A percentile compares a stretch with the other conserved stretches of the same genome.
Evolutionary conservation across 2,113 vertebrate genomes (phyloP).

Genomic region (Butorides virescens): DNA sequence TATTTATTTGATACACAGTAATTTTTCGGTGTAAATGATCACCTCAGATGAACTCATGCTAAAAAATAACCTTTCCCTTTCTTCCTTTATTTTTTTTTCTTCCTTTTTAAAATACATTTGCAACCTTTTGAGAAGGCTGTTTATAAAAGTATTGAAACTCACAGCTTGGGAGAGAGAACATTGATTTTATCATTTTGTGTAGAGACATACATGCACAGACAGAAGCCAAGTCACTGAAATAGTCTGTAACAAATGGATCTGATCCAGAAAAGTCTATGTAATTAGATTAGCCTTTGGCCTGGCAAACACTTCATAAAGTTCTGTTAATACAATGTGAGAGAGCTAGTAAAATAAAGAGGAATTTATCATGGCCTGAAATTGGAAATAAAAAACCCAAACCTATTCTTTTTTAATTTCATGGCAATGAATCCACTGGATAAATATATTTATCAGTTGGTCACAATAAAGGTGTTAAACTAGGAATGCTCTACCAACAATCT

Average conservation of each 20-base stretch:
- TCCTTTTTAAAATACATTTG: not conserved
- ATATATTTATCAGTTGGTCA: not conserved
- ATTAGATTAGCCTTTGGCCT: constrained; percentile 66
- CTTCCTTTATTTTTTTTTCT: not conserved
- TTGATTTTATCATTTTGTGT: not conserved
- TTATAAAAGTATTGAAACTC: not conserved
- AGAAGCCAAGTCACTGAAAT: constrained; percentile 27
- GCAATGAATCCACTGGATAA: constrained; percentile 1
- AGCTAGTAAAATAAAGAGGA: constrained; percentile 27
- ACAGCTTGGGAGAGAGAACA: not conserved
- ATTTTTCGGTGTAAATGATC: not conserved
- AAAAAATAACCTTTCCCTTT: not conserved
- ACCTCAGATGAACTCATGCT: not conserved
- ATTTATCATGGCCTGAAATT: not conserved
- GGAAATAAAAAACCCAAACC: not conserved
- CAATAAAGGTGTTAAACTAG: not conserved
- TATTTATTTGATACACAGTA: not conserved
- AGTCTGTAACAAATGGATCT: constrained; percentile 41
- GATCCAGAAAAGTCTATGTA: constrained; percentile 49
- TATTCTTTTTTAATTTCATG: not conserved
- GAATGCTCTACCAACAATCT: not conserved
- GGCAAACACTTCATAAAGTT: constrained; percentile 50
- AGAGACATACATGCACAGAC: not conserved
- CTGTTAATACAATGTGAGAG: not conserved
- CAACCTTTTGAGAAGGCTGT: not conserved